phyloP scores from a whole-genome alignment of 2,113 vertebrate species.

The Entosphenus tridentatus region DNA sequence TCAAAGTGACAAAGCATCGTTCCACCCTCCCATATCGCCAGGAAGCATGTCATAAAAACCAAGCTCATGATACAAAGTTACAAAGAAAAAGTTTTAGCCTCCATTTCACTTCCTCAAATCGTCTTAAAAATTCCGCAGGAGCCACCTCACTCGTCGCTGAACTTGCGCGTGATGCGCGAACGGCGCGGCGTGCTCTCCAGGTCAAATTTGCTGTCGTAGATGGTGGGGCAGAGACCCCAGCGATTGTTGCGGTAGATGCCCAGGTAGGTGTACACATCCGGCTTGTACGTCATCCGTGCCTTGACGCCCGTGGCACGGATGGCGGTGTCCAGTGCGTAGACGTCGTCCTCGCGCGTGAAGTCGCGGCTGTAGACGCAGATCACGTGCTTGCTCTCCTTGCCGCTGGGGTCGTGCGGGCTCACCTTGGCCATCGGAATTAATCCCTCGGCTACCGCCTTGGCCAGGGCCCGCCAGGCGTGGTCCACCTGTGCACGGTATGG shows the following conservation, averaged over 20 bases:
- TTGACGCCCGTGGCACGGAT: constrained; percentile 50
- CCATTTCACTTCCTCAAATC: too few relatives aligned
- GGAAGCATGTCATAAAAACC: too few relatives aligned
- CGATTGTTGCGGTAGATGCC: constrained; percentile 62
- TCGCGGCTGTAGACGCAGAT: constrained; percentile 51
- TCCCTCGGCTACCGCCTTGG: constrained; percentile 36
- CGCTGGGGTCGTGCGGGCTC: constrained; percentile 28
- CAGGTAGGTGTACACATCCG: constrained; percentile 54
- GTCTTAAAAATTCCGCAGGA: not conserved
- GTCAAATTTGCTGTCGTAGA: constrained; percentile 62
- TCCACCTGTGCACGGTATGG: constrained; percentile 27
- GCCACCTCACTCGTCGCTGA: constrained; percentile 18
- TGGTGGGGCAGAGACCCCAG: constrained; percentile 62
- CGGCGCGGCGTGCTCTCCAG: constrained; percentile 44
- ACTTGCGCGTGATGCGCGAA: constrained; percentile 41
- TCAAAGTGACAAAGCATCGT: too few relatives aligned
- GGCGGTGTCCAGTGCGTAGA: constrained; percentile 29
- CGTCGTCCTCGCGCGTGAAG: constrained; percentile 47
- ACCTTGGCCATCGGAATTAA: constrained; percentile 36
- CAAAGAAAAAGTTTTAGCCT: too few relatives aligned
- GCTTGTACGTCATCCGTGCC: constrained; percentile 50
- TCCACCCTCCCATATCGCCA: too few relatives aligned
- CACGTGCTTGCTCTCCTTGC: constrained; percentile 28
- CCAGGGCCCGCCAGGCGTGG: constrained; percentile 50
- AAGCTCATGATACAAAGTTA: too few relatives aligned